These are phyloP conservation scores for Catonia carolina DNA, from an alignment of 2,888 invertebrate species.

Conservation along the genomic window DNA sequence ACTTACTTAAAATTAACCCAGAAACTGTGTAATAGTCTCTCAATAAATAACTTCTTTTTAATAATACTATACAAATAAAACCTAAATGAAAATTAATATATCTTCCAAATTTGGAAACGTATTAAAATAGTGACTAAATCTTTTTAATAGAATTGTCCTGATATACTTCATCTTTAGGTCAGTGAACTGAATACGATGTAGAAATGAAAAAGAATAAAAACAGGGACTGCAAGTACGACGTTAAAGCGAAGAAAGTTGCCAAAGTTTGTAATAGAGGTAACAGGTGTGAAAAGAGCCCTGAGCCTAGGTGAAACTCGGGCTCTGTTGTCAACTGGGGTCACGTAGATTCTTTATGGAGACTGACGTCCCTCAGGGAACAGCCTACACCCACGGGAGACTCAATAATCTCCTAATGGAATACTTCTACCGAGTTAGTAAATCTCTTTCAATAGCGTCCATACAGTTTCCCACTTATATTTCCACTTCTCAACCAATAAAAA, in stretches of 20 bases:
- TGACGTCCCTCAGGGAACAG: slow-evolving; percentile 1
- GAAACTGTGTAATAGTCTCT: no score
- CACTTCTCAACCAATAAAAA: no score
- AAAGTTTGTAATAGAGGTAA: slow-evolving; percentile 12
- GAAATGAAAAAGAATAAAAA: slow-evolving; percentile 4
- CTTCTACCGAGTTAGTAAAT: slow-evolving; percentile 1
- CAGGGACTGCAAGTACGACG: neutral
- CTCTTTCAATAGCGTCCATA: neutral
- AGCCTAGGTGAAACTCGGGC: neutral
- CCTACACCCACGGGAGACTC: slow-evolving; percentile 4
- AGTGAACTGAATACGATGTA: no score
- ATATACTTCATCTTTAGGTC: no score
- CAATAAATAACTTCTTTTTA: no score
- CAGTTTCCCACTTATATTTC: no score
- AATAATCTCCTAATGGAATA: slow-evolving; percentile 14
- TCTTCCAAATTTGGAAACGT: no score
- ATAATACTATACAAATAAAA: no score
- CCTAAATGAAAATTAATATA: no score
- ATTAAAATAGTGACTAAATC: no score
- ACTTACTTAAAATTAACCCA: no score
- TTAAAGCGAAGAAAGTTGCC: neutral
- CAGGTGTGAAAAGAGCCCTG: slow-evolving; percentile 5
- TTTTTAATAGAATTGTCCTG: no score
- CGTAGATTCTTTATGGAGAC: slow-evolving; percentile 11
- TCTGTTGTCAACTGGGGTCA: neutral